Base-by-base conservation (phyloP, 2,113 vertebrate species). In the Dendropsophus ebraccatus region DNA sequence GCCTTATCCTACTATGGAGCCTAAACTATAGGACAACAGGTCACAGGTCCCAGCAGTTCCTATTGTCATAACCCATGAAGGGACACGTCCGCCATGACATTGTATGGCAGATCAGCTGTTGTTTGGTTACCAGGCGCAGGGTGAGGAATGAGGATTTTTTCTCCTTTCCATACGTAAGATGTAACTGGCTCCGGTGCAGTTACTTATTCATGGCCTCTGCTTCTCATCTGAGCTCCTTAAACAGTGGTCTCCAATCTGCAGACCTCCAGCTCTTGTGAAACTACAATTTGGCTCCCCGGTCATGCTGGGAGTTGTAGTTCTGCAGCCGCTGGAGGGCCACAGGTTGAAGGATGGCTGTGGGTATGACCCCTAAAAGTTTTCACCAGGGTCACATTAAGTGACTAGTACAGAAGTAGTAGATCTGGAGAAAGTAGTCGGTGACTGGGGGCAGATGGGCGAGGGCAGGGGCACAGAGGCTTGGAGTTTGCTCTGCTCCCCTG, bases 401-500 rank as follows among this genome's bases (percentile, higher is more conserved):
- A 47, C 52, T 50, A 23, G 14, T n/a, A 49, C 47, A 49, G 47
- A 11, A 35, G 72, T 45, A n/a, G 41, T n/a, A n/a, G n/a, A n/a
- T n/a, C n/a, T n/a, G n/a, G n/a, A n/a, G n/a, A n/a, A n/a, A n/a
- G 13, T 1, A n/a, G 35, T 49, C 10, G 1, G 28, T 32, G 67
- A 70, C 7, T 19, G 30, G 30, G 67, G 8, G 32, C 3, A 41
- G 41, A 41, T 8, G 41, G 41, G 13, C 2, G 11, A n/a, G 2
- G 45, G 23, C 14, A 32, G 32, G 35, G 67, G 67, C 32, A 23
- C 41, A 23, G 58, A 16, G 32, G 6, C 2, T 16, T 23, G n/a
- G 72, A 35, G 9, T n/a, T 5, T 11, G 1, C 47, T 14, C 19
- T 10, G 13, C 82, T 91, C 76, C 54, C 88, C 87, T 88, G 83